Percentiles rank a stretch among this genome's conserved stretches.
phyloP scores from a whole-genome alignment of 2,888 invertebrate genomes.

The Bugulina stolonifera region DNA sequence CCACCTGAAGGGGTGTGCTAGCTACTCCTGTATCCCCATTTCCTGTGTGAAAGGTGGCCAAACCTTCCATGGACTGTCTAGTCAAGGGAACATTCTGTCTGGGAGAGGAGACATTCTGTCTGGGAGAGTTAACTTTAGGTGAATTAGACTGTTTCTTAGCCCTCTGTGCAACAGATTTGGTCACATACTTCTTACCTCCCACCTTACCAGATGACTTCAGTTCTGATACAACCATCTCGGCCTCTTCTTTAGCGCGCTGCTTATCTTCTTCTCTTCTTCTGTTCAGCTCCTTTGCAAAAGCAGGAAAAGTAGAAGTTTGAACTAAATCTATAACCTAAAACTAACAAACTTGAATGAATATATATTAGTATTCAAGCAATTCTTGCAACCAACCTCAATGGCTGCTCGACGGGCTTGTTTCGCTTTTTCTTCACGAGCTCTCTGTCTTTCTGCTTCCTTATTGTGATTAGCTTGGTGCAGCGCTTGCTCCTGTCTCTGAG shows the following conservation, averaged over 20 bases:
- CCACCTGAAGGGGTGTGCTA: neutral
- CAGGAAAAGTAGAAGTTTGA: neutral
- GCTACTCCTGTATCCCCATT: neutral
- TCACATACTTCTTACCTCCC: slow-evolving; percentile 30
- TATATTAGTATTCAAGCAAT: neutral
- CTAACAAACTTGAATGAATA: neutral
- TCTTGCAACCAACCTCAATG: slow-evolving; percentile 38
- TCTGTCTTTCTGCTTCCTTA: slow-evolving; percentile 39
- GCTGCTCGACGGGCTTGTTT: slow-evolving; percentile 44
- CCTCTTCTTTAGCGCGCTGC: slow-evolving; percentile 33
- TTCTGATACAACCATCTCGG: slow-evolving; percentile 43
- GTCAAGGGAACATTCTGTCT: neutral
- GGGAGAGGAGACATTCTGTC: neutral
- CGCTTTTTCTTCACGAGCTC: slow-evolving; percentile 43
- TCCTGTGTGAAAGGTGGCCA: neutral
- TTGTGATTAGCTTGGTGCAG: slow-evolving; percentile 29
- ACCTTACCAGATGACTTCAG: slow-evolving; percentile 36
- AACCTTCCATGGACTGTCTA: neutral
- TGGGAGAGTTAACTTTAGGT: neutral
- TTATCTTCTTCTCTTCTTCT: slow-evolving; percentile 44
- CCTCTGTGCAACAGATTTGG: slow-evolving; percentile 17
- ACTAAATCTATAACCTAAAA: neutral
- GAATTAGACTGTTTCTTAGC: neutral
- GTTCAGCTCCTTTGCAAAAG: slow-evolving; percentile 41
- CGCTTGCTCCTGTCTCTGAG: slow-evolving; percentile 32